phyloP scores from a whole-genome alignment of 1,140 invertebrate genomes.

The Zaprionus lachaisei region DNA sequence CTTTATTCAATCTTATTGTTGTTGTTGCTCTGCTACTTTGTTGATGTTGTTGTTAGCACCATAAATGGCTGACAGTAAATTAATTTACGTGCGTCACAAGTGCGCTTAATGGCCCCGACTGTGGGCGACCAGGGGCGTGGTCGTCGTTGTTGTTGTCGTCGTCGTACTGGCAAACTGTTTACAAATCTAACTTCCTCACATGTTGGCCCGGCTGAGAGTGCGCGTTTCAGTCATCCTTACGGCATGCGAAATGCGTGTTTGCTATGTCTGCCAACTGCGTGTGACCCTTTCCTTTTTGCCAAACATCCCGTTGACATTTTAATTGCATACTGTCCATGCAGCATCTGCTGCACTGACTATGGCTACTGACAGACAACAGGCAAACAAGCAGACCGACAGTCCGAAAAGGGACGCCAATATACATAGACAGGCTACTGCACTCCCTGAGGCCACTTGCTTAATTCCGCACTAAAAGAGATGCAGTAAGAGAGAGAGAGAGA shows the following conservation, averaged over 20 bases:
- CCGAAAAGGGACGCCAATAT: slow-evolving; percentile 20
- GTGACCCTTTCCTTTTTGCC: slow-evolving; percentile 44
- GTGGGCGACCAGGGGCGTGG: slow-evolving; percentile 42
- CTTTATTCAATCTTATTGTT: slow-evolving; percentile 36
- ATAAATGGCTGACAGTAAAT: slow-evolving; percentile 77
- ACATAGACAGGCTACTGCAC: slow-evolving; percentile 2
- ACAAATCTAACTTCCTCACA: slow-evolving; percentile 50
- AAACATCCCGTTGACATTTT: slow-evolving; percentile 65
- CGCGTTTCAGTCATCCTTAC: slow-evolving; percentile 42
- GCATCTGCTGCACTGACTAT: slow-evolving; percentile 28
- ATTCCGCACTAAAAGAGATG: slow-evolving; percentile 49
- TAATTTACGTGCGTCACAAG: slow-evolving; percentile 80
- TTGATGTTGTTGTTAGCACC: slow-evolving; percentile 39
- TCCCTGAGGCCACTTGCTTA: slow-evolving; percentile 60
- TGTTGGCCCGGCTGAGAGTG: slow-evolving; percentile 22
- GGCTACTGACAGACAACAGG: slow-evolving; percentile 21
- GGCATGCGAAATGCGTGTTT: slow-evolving; percentile 68
- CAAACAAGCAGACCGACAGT: slow-evolving; percentile 1
- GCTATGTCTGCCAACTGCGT: slow-evolving; percentile 7
- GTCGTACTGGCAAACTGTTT: slow-evolving; percentile 26
- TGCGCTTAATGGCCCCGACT: slow-evolving; percentile 62
- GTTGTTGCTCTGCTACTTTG: slow-evolving; percentile 4
- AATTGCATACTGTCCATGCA: slow-evolving; percentile 70
- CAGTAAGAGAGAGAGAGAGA: slow-evolving; percentile 36
- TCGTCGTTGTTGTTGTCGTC: slow-evolving; percentile 36